A percentile compares a stretch with the other conserved stretches of the same genome.
Evolutionary conservation across 1,140 invertebrate species (phyloP).

Genomic region (Meteorus sp.): DNA sequence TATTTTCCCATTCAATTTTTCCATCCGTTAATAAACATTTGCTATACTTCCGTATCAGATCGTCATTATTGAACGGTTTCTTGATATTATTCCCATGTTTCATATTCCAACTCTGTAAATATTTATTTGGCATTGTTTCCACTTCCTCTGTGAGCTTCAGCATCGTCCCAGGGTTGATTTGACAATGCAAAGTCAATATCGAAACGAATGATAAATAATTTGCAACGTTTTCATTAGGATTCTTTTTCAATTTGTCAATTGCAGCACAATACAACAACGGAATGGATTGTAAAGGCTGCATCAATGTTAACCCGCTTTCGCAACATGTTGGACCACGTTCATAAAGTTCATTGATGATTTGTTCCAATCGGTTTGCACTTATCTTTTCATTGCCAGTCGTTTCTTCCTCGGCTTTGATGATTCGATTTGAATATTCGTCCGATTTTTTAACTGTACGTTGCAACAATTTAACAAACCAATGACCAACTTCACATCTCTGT

Average conservation of each 20-base stretch:
- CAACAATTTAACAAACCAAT: slow-evolving; percentile 45
- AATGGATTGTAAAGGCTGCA: slow-evolving; percentile 33
- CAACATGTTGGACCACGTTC: slow-evolving; percentile 20
- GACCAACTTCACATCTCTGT: slow-evolving; percentile 37
- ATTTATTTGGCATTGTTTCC: slow-evolving; percentile 34
- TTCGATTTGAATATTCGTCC: slow-evolving; percentile 41
- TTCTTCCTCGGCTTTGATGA: slow-evolving; percentile 36
- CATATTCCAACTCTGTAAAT: slow-evolving; percentile 40
- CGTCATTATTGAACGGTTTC: slow-evolving; percentile 24
- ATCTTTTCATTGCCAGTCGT: slow-evolving; percentile 26
- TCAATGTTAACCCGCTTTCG: background rate
- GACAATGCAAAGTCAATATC: slow-evolving; percentile 45
- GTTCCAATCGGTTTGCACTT: slow-evolving; percentile 28
- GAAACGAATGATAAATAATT: slow-evolving; percentile 40
- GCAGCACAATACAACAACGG: slow-evolving; percentile 40
- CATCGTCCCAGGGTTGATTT: slow-evolving; percentile 40
- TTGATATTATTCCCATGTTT: slow-evolving; percentile 21
- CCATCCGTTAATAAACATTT: slow-evolving; percentile 27
- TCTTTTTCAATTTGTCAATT: slow-evolving; percentile 37
- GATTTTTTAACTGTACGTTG: slow-evolving; percentile 36
- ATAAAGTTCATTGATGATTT: slow-evolving; percentile 38
- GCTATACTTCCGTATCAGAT: slow-evolving; percentile 31
- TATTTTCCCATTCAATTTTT: slow-evolving; percentile 24
- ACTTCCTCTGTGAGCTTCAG: slow-evolving; percentile 34
- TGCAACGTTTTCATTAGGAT: slow-evolving; percentile 29